A percentile compares a stretch with the other conserved stretches of the same genome.
phyloP scores from a whole-genome alignment of 1,140 invertebrate genomes.

The Nymphalis io region DNA sequence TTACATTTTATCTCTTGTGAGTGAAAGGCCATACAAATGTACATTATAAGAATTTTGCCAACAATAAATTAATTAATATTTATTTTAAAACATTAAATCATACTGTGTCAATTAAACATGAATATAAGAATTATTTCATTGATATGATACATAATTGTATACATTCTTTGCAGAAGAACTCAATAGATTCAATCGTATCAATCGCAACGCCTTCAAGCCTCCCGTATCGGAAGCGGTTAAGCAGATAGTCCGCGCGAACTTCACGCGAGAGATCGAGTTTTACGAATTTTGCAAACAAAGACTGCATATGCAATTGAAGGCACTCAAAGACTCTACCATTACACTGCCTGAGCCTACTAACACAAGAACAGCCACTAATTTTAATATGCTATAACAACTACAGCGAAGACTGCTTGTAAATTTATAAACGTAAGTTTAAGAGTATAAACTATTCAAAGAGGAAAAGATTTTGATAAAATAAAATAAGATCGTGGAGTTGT shows the following conservation, averaged over 20 bases:
- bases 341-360: conserved; percentile 45
- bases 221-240: conserved; percentile 92
- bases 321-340: conserved; percentile 82
- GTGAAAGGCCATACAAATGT: no score
- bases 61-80: no score
- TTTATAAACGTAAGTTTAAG: conserved; percentile 5
- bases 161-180: conserved; percentile 83
- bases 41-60: no score
- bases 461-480: no score
- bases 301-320: conserved; percentile 89
- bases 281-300: conserved; percentile 94
- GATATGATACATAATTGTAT: no score
- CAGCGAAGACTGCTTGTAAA: conserved; percentile 7
- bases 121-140: no score
- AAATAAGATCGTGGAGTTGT: no score
- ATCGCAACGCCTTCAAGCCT: conserved; percentile 93
- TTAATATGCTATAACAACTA: conserved; percentile 38
- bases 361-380: conserved; percentile 16
- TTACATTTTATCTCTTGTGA: no score
- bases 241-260: conserved; percentile 91
- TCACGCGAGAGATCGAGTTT: conserved; percentile 94
- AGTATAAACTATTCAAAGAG: background rate
- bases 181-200: conserved; percentile 89
- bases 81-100: no score
- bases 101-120: no score